A percentile compares a stretch with the other conserved stretches of the same genome.
phyloP scores from a whole-genome alignment of 2,113 vertebrate genomes.

The Lampris megalopsis region DNA sequence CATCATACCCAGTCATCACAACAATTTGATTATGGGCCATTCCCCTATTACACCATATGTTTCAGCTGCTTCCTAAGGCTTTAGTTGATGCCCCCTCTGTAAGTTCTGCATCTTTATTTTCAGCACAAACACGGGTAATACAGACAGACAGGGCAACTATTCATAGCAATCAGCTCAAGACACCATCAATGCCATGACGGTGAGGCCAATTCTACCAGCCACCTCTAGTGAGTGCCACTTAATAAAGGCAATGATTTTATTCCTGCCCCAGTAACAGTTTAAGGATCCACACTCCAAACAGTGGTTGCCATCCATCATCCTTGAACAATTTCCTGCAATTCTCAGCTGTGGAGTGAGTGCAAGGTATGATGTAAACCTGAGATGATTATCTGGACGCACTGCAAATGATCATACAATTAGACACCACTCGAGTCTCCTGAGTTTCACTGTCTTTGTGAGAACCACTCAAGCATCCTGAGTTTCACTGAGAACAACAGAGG shows the following conservation, averaged over 20 bases:
- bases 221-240: slow-evolving; percentile 66
- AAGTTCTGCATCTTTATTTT: slow-evolving; percentile 50
- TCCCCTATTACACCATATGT: slow-evolving; percentile 40
- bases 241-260: slow-evolving; percentile 77
- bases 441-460: slow-evolving; percentile 20
- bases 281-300: slow-evolving; percentile 58
- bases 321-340: slow-evolving; percentile 63
- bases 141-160: slow-evolving; percentile 36
- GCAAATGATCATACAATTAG: slow-evolving; percentile 76
- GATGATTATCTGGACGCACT: slow-evolving; percentile 66
- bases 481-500: slow-evolving; percentile 37
- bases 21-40: background rate
- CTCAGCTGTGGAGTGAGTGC: slow-evolving; percentile 36
- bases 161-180: slow-evolving; percentile 56
- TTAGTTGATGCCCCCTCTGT: slow-evolving; percentile 30
- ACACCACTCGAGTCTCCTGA: slow-evolving; percentile 47
- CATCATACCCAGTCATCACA: slow-evolving; percentile 5
- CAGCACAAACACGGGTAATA: slow-evolving; percentile 43
- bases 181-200: slow-evolving; percentile 64
- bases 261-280: slow-evolving; percentile 54
- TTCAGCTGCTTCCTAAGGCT: slow-evolving; percentile 47
- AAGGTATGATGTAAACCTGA: slow-evolving; percentile 25
- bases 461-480: slow-evolving; percentile 25
- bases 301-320: slow-evolving; percentile 69
- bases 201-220: slow-evolving; percentile 51